These are phyloP conservation scores for Phrixothrix hirtus DNA, from an alignment of 2,888 invertebrate genomes.

Conservation along the genomic window DNA sequence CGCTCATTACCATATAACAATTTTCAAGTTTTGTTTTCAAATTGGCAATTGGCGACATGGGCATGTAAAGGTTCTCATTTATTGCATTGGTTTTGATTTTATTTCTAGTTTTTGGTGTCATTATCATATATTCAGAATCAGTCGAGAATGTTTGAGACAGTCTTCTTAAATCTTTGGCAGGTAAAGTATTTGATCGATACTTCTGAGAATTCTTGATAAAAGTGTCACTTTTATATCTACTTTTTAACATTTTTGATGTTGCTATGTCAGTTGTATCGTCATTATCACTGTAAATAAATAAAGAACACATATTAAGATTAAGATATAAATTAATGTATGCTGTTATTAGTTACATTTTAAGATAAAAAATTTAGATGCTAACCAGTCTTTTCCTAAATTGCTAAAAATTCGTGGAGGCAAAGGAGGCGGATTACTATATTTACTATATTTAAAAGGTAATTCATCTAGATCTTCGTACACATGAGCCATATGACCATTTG, in stretches of 20 bases:
- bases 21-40: slow-evolving; percentile 45
- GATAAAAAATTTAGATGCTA: too few relatives aligned
- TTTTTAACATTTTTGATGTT: neutral
- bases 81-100: slow-evolving; percentile 14
- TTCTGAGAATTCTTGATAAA: slow-evolving; percentile 36
- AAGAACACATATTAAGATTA: too few relatives aligned
- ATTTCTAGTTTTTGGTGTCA: slow-evolving; percentile 41
- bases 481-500: slow-evolving; percentile 39
- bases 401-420: slow-evolving; percentile 20
- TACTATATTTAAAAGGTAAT: slow-evolving; percentile 8
- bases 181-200: slow-evolving; percentile 48
- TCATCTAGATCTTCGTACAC: slow-evolving; percentile 56
- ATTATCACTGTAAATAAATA: slow-evolving; percentile 22
- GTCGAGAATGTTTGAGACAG: slow-evolving; percentile 49
- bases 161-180: slow-evolving; percentile 49
- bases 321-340: too few relatives aligned
- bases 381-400: slow-evolving; percentile 20
- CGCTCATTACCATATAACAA: slow-evolving; percentile 49
- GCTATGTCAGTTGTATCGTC: slow-evolving; percentile 10
- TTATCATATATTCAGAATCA: slow-evolving; percentile 50
- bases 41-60: slow-evolving; percentile 48
- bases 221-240: neutral
- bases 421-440: slow-evolving; percentile 52
- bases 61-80: slow-evolving; percentile 47
- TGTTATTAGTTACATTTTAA: too few relatives aligned